Evolutionary conservation across 2,888 invertebrate species (phyloP).

Genomic region (Cremastinae sp.): DNA sequence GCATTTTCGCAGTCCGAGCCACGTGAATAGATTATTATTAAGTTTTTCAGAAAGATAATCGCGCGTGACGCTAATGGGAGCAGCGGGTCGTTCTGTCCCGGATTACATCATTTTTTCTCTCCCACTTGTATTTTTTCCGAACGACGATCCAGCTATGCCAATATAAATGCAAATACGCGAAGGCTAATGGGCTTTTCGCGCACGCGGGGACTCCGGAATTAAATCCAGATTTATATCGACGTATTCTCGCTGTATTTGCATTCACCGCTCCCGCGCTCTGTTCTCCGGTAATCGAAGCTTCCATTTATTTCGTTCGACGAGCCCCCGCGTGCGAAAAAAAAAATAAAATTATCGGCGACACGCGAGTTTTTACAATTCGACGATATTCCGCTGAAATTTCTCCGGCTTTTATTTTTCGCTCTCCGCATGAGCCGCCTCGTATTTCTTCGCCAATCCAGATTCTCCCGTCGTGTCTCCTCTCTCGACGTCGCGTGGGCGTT

Average conservation of each 20-base stretch:
- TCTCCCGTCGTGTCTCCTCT: neutral
- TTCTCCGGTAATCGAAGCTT: conserved; percentile 24
- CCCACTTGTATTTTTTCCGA: conserved; percentile 8
- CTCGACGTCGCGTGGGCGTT: conserved; percentile 40
- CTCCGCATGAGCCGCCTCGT: neutral
- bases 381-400: too few species aligned
- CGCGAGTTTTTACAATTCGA: too few species aligned
- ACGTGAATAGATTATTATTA: too few species aligned
- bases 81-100: too few species aligned
- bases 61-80: too few species aligned
- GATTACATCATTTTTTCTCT: too few species aligned
- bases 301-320: too few species aligned
- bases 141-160: conserved; percentile 33
- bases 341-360: too few species aligned
- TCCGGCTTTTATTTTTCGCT: neutral
- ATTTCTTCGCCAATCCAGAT: conserved; percentile 21
- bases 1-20: too few species aligned
- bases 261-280: neutral
- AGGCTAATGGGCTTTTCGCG: conserved; percentile 70
- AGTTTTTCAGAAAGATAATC: too few species aligned
- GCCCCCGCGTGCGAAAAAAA: too few species aligned
- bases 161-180: conserved; percentile 69
- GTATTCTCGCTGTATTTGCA: too few species aligned
- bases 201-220: conserved; percentile 72
- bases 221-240: conserved; percentile 75